phyloP scores from a whole-genome alignment of 2,888 invertebrate genomes.

The Miltochrista miniata region DNA sequence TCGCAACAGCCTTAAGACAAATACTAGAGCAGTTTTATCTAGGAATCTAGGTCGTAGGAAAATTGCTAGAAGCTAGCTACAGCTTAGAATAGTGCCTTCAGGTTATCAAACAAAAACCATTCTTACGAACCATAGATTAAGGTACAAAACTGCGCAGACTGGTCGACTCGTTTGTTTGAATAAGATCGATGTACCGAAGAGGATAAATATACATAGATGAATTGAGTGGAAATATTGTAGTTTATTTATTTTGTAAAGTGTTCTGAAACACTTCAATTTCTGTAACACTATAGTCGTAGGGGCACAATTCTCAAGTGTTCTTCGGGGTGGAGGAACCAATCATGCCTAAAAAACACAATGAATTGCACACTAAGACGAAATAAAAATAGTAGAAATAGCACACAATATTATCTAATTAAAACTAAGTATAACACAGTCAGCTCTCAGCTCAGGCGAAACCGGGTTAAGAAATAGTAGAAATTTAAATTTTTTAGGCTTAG shows the following conservation, averaged over 20 bases:
- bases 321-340: no score
- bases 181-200: slow-evolving; percentile 3
- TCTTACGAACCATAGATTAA: neutral
- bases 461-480: no score
- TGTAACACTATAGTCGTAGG: no score
- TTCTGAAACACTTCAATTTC: no score
- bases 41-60: slow-evolving; percentile 60
- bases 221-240: neutral
- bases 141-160: neutral
- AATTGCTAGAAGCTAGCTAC: slow-evolving; percentile 3
- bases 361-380: neutral
- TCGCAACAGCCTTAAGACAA: slow-evolving; percentile 35
- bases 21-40: slow-evolving; percentile 49
- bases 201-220: slow-evolving; percentile 9
- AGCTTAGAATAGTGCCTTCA: slow-evolving; percentile 7
- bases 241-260: neutral
- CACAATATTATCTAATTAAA: no score
- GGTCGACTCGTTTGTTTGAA: neutral
- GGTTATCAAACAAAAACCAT: slow-evolving; percentile 2
- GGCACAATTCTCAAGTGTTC: no score
- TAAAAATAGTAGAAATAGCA: neutral
- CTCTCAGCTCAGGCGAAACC: no score
- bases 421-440: no score
- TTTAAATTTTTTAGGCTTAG: no score
- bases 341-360: no score